A percentile compares a stretch with the other conserved stretches of the same genome.
These are phyloP conservation scores for Thecocarcelia acutangulata DNA, from an alignment of 2,888 invertebrate species.

Conservation along the genomic window DNA sequence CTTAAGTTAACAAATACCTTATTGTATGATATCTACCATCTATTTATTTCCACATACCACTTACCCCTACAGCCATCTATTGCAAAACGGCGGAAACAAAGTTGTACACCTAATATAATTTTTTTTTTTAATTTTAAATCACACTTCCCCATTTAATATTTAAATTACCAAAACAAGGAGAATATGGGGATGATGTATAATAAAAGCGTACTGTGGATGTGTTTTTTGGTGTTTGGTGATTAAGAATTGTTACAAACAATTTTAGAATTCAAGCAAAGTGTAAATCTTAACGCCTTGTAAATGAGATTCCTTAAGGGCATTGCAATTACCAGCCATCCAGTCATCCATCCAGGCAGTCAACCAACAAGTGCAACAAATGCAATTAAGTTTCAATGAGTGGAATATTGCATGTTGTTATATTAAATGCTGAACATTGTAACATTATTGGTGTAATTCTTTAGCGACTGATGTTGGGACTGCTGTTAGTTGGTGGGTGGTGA, in stretches of 20 bases:
- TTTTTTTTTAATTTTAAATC: too few relatives aligned
- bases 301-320: slow-evolving; percentile 67
- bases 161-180: too few relatives aligned
- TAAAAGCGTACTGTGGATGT: too few relatives aligned
- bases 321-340: slow-evolving; percentile 63
- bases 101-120: too few relatives aligned
- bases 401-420: slow-evolving; percentile 44
- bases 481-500: neutral
- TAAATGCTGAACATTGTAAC: neutral
- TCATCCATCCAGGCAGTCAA: slow-evolving; percentile 25
- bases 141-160: too few relatives aligned
- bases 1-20: too few relatives aligned
- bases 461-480: neutral
- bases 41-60: too few relatives aligned
- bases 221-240: too few relatives aligned
- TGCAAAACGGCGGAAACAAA: too few relatives aligned
- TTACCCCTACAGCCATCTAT: too few relatives aligned
- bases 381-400: slow-evolving; percentile 64
- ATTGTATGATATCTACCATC: too few relatives aligned
- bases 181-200: too few relatives aligned
- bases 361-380: slow-evolving; percentile 69
- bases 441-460: neutral
- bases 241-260: slow-evolving; percentile 32
- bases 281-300: slow-evolving; percentile 68
- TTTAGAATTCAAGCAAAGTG: slow-evolving; percentile 51